These are phyloP conservation scores for Bujurquina vittata DNA, from an alignment of 2,113 vertebrate species.

Conservation along the genomic window DNA sequence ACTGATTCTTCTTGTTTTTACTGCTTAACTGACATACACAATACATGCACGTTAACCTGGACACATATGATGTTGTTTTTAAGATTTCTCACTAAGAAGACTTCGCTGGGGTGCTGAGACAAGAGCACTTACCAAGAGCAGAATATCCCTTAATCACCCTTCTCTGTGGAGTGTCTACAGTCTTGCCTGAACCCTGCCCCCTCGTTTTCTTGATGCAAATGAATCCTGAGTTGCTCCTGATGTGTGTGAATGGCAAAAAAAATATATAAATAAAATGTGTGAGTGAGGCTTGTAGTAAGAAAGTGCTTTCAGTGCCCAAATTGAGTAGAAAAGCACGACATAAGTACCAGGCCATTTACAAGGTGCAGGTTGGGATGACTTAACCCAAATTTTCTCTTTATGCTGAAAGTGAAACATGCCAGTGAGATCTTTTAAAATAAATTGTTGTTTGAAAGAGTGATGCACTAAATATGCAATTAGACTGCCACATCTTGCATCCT, in stretches of 20 bases:
- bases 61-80: background rate
- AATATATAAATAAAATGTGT: too few species aligned
- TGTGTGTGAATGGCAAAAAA: background rate
- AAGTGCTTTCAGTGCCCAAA: background rate
- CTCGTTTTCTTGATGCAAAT: slow-evolving; percentile 35
- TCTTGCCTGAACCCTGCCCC: slow-evolving; percentile 43
- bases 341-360: background rate
- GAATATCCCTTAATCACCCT: slow-evolving; percentile 56
- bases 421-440: background rate
- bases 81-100: slow-evolving; percentile 7
- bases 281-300: background rate
- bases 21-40: background rate
- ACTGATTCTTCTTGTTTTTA: background rate
- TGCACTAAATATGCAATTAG: slow-evolving; percentile 3
- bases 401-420: background rate
- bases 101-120: slow-evolving; percentile 7
- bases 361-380: slow-evolving; percentile 34
- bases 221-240: background rate
- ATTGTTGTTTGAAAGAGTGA: background rate
- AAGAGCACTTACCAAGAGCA: slow-evolving; percentile 20
- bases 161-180: slow-evolving; percentile 43
- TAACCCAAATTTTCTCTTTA: slow-evolving; percentile 48
- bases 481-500: background rate
- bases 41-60: background rate
- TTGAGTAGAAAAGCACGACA: background rate